Percentiles rank a stretch among this genome's conserved stretches.
Conservation (phyloP, 2,888 invertebrate genomes). For the Stegophylla sp. region DNA sequence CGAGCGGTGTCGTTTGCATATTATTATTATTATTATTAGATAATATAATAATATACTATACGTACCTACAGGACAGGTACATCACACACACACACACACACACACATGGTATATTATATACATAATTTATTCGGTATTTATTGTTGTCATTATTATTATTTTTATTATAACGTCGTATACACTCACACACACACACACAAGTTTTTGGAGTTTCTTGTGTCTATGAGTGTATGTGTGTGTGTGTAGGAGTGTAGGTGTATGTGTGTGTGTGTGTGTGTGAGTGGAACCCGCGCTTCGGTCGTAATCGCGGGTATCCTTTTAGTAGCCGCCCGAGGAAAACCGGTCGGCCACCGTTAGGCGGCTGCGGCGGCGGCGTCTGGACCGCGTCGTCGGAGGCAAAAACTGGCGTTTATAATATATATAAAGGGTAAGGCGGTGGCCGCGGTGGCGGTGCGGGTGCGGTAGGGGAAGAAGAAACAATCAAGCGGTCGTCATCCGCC, state of each 20-base stretch:
- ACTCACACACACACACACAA: too few relatives aligned
- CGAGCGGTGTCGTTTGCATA: too few relatives aligned
- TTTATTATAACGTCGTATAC: not conserved
- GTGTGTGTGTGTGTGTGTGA: not conserved
- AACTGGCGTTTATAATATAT: conserved; percentile 41
- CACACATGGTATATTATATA: too few relatives aligned
- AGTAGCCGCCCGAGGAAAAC: conserved; percentile 58
- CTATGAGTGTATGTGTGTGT: too few relatives aligned
- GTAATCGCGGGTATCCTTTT: conserved; percentile 51
- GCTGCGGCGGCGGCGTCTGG: conserved; percentile 12
- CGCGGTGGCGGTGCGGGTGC: too few relatives aligned
- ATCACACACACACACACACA: too few relatives aligned
- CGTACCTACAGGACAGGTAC: too few relatives aligned
- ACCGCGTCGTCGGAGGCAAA: conserved; percentile 26
- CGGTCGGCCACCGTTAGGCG: conserved; percentile 58
- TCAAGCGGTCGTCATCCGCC: conserved; percentile 14
- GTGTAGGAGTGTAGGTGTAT: too few relatives aligned
- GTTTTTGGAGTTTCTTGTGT: conserved; percentile 34
- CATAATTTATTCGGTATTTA: conserved; percentile 34
- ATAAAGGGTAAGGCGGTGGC: not conserved
- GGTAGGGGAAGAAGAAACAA: conserved; percentile 36
- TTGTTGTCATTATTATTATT: conserved; percentile 25
- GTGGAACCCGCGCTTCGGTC: conserved; percentile 7
- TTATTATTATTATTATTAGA: too few relatives aligned
- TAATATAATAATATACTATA: too few relatives aligned